Evolutionary conservation across 2,113 vertebrate genomes (phyloP).

Genomic region (Gambusia affinis): DNA sequence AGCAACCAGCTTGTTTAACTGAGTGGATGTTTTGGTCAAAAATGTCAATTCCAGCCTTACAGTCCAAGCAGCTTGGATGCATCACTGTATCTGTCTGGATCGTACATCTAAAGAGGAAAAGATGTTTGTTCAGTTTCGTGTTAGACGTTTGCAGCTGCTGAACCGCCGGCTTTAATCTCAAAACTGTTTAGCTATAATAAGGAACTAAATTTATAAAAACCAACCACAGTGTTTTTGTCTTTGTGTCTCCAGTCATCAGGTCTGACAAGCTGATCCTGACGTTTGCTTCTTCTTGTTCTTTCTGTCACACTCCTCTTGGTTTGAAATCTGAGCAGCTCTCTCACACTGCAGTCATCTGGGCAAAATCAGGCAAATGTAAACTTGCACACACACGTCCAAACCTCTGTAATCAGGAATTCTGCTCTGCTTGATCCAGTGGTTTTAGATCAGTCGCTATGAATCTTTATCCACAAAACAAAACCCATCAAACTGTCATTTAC

Average conservation of each 20-base stretch:
- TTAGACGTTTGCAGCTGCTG: no score
- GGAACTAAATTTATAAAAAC: background rate
- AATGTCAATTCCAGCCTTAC: no score
- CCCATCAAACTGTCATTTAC: constrained; percentile 14
- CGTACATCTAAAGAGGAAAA: background rate
- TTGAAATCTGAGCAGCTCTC: background rate
- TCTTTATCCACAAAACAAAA: background rate
- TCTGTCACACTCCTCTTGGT: background rate
- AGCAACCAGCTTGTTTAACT: no score
- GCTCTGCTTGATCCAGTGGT: constrained; percentile 29
- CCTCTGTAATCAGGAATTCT: constrained; percentile 43
- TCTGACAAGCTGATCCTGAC: no score
- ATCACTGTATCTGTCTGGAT: background rate
- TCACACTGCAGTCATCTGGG: background rate
- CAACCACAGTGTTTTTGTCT: background rate
- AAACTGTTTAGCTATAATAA: background rate
- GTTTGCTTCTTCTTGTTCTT: background rate
- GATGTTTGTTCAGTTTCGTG: background rate
- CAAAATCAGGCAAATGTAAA: constrained; percentile 17
- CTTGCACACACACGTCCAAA: constrained; percentile 12
- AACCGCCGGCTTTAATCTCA: background rate
- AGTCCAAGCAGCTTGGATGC: no score
- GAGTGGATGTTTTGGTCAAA: no score
- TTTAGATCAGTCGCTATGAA: constrained; percentile 22
- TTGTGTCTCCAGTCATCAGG: background rate